Base-by-base conservation (phyloP, 2,888 invertebrate genomes). In the Drosophila mulleri region DNA sequence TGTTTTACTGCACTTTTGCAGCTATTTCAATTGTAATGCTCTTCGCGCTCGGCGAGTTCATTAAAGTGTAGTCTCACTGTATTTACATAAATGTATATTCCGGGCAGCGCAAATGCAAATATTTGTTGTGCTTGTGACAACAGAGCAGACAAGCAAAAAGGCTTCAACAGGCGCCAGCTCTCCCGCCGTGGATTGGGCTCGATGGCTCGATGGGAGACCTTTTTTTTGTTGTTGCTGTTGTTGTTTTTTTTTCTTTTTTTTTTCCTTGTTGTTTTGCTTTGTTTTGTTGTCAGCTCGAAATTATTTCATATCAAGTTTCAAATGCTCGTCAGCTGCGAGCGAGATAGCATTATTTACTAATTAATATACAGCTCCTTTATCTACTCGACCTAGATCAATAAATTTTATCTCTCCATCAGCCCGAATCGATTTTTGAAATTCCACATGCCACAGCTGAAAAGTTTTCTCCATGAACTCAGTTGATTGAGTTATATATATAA, bases 101-200 rank as follows among this genome's bases (percentile, higher is more conserved):
- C 52, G 78, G 76, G 48, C 69, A 66, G 54, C 67, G 62, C 32
- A 48, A 67, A 70, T 65, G 74, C 78, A 86, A 86, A 83, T 86
- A 83, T 86, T 83, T 77, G 67, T 18, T 53, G 50, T 63, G 48
- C 47, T 48, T 66, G 64, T 70, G 50, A 35, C 65, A 73, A 56
- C 70, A 70, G 16, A 45, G 41, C 32, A 69, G 45, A 29, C 56
- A 70, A 70, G 64, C 67, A 64, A 67, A 79, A 71, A 45, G 64
- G 64, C 76, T 75, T 80, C 59, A 56, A 67, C 58, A 54, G 50
- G 66, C 65, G 61, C 61, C 65, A 32, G 45, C 37, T 53, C 37
- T 35, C 26, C 47, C 37, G 37, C 20, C n/a, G n/a, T 37, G 45
- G 63, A 54, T 20, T 62, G 52, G 61, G 26, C 41, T 20, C 50